phyloP scores from a whole-genome alignment of 2,797 vertebrate genomes.

The Pagetopsis macropterus region DNA sequence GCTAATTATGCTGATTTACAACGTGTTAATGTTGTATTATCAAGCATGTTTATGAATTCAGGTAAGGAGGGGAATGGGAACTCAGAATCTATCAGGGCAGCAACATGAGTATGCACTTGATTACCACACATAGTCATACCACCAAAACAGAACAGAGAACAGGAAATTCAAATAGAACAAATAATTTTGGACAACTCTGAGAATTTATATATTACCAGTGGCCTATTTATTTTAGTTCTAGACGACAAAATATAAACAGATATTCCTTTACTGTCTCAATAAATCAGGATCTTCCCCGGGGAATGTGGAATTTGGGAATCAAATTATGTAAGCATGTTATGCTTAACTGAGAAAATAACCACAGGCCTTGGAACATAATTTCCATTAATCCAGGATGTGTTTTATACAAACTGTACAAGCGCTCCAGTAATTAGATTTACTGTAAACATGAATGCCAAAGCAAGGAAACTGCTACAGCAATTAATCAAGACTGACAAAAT shows the following conservation, averaged over 20 bases:
- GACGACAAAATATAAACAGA: slow-evolving; percentile 24
- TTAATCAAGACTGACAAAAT: slow-evolving; percentile 18
- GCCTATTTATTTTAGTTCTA: slow-evolving; percentile 12
- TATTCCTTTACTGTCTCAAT: slow-evolving; percentile 9
- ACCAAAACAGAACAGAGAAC: slow-evolving; percentile 7
- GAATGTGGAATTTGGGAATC: slow-evolving; percentile 70
- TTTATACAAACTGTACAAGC: slow-evolving; percentile 46
- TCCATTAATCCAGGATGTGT: slow-evolving; percentile 57
- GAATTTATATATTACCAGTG: not conserved
- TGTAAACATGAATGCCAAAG: slow-evolving; percentile 57
- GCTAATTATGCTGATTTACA: slow-evolving; percentile 15
- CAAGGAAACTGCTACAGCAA: slow-evolving; percentile 21
- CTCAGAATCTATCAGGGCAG: not conserved
- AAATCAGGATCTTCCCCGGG: slow-evolving; percentile 28
- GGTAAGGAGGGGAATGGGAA: not conserved
- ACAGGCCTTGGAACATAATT: slow-evolving; percentile 60
- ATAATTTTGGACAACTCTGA: slow-evolving; percentile 21
- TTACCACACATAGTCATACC: slow-evolving; percentile 18
- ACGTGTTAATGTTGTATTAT: slow-evolving; percentile 12
- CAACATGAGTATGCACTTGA: not conserved
- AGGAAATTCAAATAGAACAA: slow-evolving; percentile 25
- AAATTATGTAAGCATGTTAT: slow-evolving; percentile 73
- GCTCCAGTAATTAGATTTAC: slow-evolving; percentile 51
- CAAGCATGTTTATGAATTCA: not conserved
- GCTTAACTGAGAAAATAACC: slow-evolving; percentile 76